Percentiles rank a stretch among this genome's conserved stretches.
Conservation (phyloP, 2,888 invertebrate genomes). For the Dusona sp. region DNA sequence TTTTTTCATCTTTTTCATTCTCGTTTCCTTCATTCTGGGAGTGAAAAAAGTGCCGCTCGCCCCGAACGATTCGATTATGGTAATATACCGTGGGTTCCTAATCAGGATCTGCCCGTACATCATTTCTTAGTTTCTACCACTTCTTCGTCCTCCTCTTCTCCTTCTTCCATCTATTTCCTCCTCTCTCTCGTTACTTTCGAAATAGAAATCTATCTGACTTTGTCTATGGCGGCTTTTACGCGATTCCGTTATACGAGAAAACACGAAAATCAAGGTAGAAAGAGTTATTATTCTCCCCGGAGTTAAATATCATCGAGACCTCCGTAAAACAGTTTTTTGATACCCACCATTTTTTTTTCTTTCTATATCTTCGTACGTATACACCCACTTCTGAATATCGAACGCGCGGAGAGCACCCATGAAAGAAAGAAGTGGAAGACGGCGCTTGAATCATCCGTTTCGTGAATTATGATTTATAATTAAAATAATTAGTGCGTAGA, state of each 20-base stretch:
- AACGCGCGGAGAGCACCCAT: conserved; percentile 12
- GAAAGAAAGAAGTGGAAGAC: neutral
- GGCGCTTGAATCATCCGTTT: conserved; percentile 5
- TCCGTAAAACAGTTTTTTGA: conserved; percentile 42
- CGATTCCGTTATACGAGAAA: conserved; percentile 66
- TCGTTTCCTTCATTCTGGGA: conserved; percentile 10
- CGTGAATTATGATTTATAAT: conserved; percentile 40
- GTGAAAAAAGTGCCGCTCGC: conserved; percentile 56
- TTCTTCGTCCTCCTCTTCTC: conserved; percentile 1
- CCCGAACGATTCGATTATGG: conserved; percentile 65
- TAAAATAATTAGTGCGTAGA: conserved; percentile 45
- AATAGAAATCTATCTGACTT: conserved; percentile 1
- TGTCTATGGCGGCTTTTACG: conserved; percentile 34
- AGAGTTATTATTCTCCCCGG: conserved; percentile 63
- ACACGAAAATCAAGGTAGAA: conserved; percentile 59
- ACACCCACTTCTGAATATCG: conserved; percentile 25
- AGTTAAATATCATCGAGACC: conserved; percentile 58
- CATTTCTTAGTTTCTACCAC: conserved; percentile 61
- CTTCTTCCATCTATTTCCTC: neutral
- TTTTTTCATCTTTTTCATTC: conserved; percentile 21
- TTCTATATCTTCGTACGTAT: neutral
- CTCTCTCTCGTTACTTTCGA: neutral
- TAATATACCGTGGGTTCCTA: conserved; percentile 67
- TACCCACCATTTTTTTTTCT: conserved; percentile 18
- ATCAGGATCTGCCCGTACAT: conserved; percentile 68